Conservation (phyloP, 2,113 vertebrate species). For the Podiceps cristatus region DNA sequence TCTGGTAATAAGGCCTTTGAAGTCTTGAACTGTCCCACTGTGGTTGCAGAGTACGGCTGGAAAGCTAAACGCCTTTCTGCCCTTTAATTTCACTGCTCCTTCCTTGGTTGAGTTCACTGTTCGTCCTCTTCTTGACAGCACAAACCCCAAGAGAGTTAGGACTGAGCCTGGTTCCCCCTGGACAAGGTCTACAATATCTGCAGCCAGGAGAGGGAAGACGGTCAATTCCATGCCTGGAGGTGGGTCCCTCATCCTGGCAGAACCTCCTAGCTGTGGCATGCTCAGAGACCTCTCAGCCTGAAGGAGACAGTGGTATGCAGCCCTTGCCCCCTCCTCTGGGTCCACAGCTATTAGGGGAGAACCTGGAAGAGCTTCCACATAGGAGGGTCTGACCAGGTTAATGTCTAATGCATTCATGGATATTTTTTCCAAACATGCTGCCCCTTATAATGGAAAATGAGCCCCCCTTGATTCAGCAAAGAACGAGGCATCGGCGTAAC, state of each 20-base stretch:
- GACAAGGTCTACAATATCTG: not conserved
- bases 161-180: not conserved
- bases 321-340: not conserved
- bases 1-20: not conserved
- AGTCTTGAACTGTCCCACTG: not conserved
- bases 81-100: not conserved
- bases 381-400: not conserved
- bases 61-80: not conserved
- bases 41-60: not conserved
- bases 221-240: not conserved
- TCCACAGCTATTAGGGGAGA: not conserved
- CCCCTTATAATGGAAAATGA: not conserved
- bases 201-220: not conserved
- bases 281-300: not conserved
- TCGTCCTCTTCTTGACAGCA: not conserved
- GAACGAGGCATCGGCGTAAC: accelerated
- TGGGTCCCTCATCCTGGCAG: not conserved
- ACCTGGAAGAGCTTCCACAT: not conserved
- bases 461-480: not conserved
- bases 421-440: not conserved
- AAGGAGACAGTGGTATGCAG: not conserved
- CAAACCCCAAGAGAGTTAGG: not conserved
- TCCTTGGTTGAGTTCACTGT: not conserved
- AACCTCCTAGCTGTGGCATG: not conserved
- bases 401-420: not conserved